Evolutionary conservation across 2,113 vertebrate species (phyloP), one percentile per base, ranked within the genome.

Genomic region (Cettia cetti): DNA sequence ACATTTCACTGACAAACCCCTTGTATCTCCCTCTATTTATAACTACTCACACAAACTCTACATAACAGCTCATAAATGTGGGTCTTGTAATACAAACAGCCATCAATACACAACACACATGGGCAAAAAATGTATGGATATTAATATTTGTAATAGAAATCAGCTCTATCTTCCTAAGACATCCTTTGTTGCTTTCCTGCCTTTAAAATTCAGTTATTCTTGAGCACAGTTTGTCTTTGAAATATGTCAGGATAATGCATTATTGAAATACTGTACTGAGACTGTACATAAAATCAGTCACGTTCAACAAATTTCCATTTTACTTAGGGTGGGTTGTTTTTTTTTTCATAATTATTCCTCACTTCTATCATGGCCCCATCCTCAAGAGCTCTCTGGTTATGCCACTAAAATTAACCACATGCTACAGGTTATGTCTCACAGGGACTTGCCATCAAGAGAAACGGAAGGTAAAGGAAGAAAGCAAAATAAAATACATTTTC

Each of bases 201-300:
- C 78, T 97, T 97, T 97, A 92, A 95, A 95, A 95, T 68, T 27
- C 86, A 95, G 70, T 47, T 74, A 39, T 75, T 96, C 87, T 78
- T 81, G 76, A 95, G 90, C 82, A 75, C 54, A 59, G 23, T 65
- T 88, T 86, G 85, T 37, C 92, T 96, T 97, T 96, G 95, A 97
- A 97, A 98, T 78, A 76, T 71, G 87, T 74, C 82, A 91, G 91
- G 94, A 96, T 94, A 86, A 96, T 89, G 75, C 74, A 85, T 69
- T 91, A 93, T 64, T 95, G 77, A 94, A 97, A 90, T 94, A 52
- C 63, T 33, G 72, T 82, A 90, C 65, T 54, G 87, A 95, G 83
- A 84, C 63, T 78, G 71, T 80, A 91, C 87, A 90, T 85, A 92
- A 74, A 90, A 96, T 96, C 50, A 92, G 63, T 93, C 92, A 94